A percentile compares a stretch with the other conserved stretches of the same genome.
phyloP scores from a whole-genome alignment of 2,888 invertebrate genomes.

The Drosophila kokeensis region DNA sequence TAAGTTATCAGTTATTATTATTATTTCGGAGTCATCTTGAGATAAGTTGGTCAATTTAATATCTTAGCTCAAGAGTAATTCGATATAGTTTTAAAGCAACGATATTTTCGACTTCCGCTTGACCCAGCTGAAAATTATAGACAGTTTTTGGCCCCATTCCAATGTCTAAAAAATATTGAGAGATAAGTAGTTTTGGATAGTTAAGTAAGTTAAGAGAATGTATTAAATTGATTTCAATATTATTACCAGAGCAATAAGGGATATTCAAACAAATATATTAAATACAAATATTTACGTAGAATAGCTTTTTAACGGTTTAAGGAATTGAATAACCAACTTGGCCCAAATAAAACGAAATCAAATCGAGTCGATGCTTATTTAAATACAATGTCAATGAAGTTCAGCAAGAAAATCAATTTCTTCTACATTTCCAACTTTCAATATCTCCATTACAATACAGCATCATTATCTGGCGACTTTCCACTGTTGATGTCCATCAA shows the following conservation, averaged over 20 bases:
- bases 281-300: not conserved
- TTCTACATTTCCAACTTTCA: not conserved
- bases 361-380: not conserved
- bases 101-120: not conserved
- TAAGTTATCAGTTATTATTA: not conserved
- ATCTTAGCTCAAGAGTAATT: not conserved
- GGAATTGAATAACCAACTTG: not conserved
- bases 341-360: not conserved
- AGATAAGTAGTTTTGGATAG: not conserved
- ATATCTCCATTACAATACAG: constrained; percentile 3
- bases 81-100: too few relatives aligned
- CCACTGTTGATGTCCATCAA: constrained; percentile 38
- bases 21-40: not conserved
- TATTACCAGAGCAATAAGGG: not conserved
- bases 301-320: not conserved
- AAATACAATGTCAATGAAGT: not conserved
- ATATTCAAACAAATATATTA: not conserved
- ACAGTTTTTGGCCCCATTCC: not conserved
- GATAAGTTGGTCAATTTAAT: not conserved
- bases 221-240: not conserved
- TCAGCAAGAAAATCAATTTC: not conserved
- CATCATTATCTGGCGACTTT: constrained; percentile 35
- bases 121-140: not conserved
- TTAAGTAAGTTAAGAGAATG: not conserved
- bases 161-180: not conserved